phyloP scores from a whole-genome alignment of 1,140 invertebrate species.

The Druon quercuslanigerum region DNA sequence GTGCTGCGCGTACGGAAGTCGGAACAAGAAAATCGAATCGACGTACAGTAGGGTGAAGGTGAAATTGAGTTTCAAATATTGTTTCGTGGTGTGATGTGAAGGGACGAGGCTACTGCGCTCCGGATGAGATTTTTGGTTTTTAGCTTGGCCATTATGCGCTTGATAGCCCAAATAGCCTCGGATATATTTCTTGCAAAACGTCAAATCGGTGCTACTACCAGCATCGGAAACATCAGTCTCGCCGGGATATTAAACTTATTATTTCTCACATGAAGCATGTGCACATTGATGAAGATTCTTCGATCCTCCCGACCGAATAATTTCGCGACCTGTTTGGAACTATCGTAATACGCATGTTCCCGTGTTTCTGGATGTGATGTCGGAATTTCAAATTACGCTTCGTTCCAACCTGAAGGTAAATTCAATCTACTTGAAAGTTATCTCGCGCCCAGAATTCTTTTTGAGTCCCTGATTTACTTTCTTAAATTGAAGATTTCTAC shows the following conservation, averaged over 20 bases:
- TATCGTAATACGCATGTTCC: constrained; percentile 20
- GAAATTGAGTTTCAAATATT: constrained; percentile 15
- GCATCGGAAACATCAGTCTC: constrained; percentile 19
- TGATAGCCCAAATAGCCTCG: neutral
- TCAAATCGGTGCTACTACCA: constrained; percentile 31
- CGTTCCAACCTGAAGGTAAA: constrained; percentile 9
- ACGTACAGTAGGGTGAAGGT: constrained; percentile 47
- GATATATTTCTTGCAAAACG: constrained; percentile 26
- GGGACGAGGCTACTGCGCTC: constrained; percentile 1
- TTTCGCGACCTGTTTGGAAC: constrained; percentile 15
- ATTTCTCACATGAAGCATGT: constrained; percentile 19
- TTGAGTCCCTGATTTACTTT: neutral
- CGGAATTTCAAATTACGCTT: constrained; percentile 6
- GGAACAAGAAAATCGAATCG: constrained; percentile 35
- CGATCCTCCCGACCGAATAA: constrained; percentile 26
- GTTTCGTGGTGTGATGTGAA: constrained; percentile 1
- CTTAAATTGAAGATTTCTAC: neutral
- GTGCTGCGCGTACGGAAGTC: constrained; percentile 13
- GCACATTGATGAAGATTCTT: constrained; percentile 8
- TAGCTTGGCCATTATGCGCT: neutral
- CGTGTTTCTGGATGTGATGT: constrained; percentile 13
- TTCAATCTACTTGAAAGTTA: neutral
- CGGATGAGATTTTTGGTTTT: constrained; percentile 3
- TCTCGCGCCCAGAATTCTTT: neutral
- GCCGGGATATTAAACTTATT: constrained; percentile 20